Percentiles rank a stretch among this genome's conserved stretches.
Conservation (phyloP, 2,113 vertebrate genomes). For the Coracopsis vasa region DNA sequence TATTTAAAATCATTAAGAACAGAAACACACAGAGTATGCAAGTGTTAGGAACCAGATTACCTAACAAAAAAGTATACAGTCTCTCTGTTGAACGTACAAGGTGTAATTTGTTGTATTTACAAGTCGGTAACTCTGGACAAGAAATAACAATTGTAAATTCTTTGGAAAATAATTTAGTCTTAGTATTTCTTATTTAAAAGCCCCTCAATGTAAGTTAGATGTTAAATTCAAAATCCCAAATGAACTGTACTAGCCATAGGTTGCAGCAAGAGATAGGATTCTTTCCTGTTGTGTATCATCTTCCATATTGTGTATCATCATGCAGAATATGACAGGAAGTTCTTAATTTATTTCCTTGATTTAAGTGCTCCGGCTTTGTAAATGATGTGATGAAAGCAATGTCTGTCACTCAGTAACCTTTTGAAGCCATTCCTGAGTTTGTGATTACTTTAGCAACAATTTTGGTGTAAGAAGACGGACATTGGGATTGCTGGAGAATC, state of each 20-base stretch:
- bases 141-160: not conserved
- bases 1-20: not conserved
- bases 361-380: not conserved
- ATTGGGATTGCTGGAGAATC: not conserved
- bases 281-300: not conserved
- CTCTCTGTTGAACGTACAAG: not conserved
- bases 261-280: not conserved
- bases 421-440: not conserved
- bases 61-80: not conserved
- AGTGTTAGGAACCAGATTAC: not conserved
- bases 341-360: not conserved
- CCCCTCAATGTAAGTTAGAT: not conserved
- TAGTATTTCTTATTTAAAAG: not conserved
- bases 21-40: not conserved
- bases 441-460: not conserved
- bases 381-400: not conserved
- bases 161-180: not conserved
- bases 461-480: not conserved
- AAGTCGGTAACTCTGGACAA: not conserved
- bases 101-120: not conserved
- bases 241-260: not conserved
- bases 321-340: not conserved
- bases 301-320: not conserved
- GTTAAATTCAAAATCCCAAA: not conserved
- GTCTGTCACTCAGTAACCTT: not conserved